Evolutionary conservation across 2,797 vertebrate species (phyloP).

Genomic region (Pangasius macronema): DNA sequence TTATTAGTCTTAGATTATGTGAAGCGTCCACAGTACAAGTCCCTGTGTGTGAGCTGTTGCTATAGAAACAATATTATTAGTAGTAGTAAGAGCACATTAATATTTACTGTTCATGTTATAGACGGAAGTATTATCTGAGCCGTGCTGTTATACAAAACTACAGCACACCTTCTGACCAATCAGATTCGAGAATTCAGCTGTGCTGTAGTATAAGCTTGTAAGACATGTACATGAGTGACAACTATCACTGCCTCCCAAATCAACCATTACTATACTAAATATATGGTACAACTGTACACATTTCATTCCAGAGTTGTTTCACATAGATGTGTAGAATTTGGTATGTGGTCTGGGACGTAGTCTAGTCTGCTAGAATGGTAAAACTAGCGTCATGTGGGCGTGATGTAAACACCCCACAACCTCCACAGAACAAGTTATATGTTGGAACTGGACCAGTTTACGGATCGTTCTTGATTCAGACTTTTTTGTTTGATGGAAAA

Average conservation of each 20-base stretch:
- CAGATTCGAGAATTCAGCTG: no score
- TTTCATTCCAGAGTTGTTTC: background rate
- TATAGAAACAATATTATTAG: background rate
- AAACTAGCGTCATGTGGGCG: no score
- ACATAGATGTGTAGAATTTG: background rate
- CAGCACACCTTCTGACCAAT: no score
- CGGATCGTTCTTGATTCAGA: no score
- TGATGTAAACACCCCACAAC: no score
- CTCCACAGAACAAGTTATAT: no score
- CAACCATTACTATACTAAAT: background rate
- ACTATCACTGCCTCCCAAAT: background rate
- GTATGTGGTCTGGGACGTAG: background rate
- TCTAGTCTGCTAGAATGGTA: no score
- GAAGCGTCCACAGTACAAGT: background rate
- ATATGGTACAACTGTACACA: background rate
- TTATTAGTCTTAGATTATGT: background rate
- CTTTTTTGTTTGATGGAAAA: no score
- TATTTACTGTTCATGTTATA: background rate
- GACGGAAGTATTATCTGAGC: no score
- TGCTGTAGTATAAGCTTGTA: no score
- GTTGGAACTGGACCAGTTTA: no score
- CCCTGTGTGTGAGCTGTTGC: background rate
- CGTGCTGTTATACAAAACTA: no score
- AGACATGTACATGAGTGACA: background rate
- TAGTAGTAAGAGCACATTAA: background rate